phyloP scores from a whole-genome alignment of 64 coral and sea anemone species.

The Orbicella faveolata region DNA sequence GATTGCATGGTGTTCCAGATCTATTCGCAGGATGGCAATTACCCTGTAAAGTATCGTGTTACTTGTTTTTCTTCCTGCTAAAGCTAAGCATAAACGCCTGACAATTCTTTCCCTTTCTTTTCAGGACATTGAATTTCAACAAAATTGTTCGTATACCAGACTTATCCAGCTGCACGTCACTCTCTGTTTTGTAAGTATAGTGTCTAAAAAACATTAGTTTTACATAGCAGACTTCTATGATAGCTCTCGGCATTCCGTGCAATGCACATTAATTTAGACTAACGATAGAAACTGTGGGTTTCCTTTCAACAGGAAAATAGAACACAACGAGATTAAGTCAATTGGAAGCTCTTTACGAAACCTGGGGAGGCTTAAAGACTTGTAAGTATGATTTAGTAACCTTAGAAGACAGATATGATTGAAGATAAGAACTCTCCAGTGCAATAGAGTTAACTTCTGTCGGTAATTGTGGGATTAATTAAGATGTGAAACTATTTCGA shows the following conservation, averaged over 20 bases:
- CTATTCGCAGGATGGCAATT: no score
- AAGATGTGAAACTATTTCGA: no score
- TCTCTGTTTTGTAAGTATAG: slow-evolving; percentile 58
- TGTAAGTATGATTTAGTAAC: slow-evolving; percentile 33
- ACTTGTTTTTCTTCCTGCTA: no score
- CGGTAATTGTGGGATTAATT: no score
- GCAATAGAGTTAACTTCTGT: no score
- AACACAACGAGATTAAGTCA: slow-evolving; percentile 39
- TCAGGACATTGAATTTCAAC: slow-evolving; percentile 64
- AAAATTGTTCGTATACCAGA: slow-evolving; percentile 55
- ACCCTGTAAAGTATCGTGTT: no score
- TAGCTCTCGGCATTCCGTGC: neutral
- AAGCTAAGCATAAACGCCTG: neutral
- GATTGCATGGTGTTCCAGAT: no score
- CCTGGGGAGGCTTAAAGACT: slow-evolving; percentile 42
- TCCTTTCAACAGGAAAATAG: slow-evolving; percentile 55
- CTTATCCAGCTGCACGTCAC: slow-evolving; percentile 38
- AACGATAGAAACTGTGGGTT: neutral
- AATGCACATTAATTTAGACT: neutral
- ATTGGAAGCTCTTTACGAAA: slow-evolving; percentile 48
- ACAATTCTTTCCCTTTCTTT: neutral
- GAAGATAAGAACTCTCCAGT: no score
- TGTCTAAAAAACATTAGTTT: neutral
- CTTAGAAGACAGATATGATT: neutral
- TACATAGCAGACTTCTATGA: no score